A percentile compares a stretch with the other conserved stretches of the same genome.
Evolutionary conservation across 1,140 invertebrate genomes (phyloP).

Genomic region (Varroa destructor): DNA sequence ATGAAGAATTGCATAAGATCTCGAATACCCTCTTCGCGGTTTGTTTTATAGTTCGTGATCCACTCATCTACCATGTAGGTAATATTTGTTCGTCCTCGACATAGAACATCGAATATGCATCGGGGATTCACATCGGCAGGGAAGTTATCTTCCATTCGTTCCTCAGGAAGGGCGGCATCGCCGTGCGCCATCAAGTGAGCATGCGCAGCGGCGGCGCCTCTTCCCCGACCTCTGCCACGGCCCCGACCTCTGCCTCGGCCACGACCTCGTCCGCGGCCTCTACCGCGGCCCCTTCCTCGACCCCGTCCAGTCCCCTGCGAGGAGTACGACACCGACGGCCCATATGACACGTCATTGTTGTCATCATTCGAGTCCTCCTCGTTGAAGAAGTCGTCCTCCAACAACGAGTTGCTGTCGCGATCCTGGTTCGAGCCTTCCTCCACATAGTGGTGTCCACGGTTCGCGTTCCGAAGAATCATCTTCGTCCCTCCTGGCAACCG

Average conservation of each 20-base stretch:
- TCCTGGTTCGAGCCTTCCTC: conserved; percentile 18
- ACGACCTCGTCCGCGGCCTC: conserved; percentile 34
- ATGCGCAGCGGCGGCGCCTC: conserved; percentile 20
- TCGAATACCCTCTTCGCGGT: conserved; percentile 71
- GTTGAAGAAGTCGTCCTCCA: conserved; percentile 29
- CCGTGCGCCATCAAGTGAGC: background rate
- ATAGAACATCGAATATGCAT: conserved; percentile 33
- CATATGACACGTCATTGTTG: conserved; percentile 16
- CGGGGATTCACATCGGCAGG: conserved; percentile 30
- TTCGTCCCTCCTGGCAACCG: background rate
- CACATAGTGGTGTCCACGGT: conserved; percentile 16
- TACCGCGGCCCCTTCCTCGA: conserved; percentile 33
- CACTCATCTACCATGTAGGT: conserved; percentile 76
- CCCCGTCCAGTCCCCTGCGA: conserved; percentile 24
- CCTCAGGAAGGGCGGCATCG: background rate
- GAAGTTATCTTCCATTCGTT: conserved; percentile 24
- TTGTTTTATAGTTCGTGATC: conserved; percentile 89
- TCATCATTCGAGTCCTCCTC: conserved; percentile 27
- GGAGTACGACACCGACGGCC: conserved; percentile 27
- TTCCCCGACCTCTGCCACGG: conserved; percentile 9
- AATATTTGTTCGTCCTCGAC: conserved; percentile 24
- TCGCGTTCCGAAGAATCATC: conserved; percentile 27
- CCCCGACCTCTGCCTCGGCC: conserved; percentile 30
- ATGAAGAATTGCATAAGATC: conserved; percentile 98
- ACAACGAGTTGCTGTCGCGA: conserved; percentile 25